Evolutionary conservation across 2,113 vertebrate species (phyloP).

Genomic region (Dromaius novaehollandiae): DNA sequence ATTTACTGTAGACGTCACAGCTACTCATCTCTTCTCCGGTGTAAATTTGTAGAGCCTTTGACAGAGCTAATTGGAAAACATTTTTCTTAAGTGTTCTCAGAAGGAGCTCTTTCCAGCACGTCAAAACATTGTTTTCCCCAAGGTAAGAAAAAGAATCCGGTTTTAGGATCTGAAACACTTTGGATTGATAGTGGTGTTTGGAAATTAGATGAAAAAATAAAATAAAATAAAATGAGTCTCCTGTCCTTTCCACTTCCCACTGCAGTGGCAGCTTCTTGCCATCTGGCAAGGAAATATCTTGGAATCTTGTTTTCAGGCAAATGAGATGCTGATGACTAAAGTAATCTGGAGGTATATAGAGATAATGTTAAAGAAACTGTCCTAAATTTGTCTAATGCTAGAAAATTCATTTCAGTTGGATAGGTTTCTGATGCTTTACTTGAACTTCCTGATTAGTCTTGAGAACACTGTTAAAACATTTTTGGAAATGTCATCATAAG

Average conservation of each 20-base stretch:
- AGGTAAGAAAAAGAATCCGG: not conserved
- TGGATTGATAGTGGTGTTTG: not conserved
- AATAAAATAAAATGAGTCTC: not conserved
- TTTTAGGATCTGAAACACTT: not conserved
- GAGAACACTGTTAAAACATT: not conserved
- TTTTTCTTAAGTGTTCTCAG: not conserved
- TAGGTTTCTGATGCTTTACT: not conserved
- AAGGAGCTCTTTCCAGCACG: not conserved
- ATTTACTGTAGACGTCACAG: not conserved
- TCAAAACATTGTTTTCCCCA: not conserved
- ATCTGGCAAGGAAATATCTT: not conserved
- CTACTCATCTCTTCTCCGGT: not conserved
- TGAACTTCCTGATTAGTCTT: not conserved
- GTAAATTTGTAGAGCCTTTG: not conserved
- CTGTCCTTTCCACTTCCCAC: not conserved
- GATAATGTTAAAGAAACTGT: not conserved
- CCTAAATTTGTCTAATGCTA: not conserved
- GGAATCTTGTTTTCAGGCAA: not conserved
- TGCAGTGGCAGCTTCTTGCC: not conserved
- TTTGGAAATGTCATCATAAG: rapidly evolving
- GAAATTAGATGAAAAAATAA: not conserved
- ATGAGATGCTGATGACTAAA: not conserved
- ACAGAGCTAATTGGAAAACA: not conserved
- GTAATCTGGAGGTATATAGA: not conserved
- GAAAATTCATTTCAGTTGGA: not conserved